Evolutionary conservation across 1,140 invertebrate genomes (phyloP), one percentile per base, ranked within the genome.

Genomic region (Pseudomyrmex concolor): DNA sequence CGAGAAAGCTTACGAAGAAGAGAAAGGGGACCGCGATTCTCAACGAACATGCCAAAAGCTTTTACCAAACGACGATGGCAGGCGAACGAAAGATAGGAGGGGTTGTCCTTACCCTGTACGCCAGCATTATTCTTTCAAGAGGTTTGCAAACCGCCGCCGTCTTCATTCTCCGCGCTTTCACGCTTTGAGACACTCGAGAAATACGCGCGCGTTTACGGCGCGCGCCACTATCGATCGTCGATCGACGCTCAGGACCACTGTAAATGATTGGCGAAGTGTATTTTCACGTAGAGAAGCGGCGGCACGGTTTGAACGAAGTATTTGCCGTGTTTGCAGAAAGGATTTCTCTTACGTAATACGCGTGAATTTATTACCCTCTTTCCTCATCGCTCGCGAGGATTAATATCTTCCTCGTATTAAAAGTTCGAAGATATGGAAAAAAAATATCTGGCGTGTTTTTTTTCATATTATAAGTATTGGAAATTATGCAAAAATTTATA

Each of bases 91-190:
- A 68, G 5, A 59, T 55, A 57, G 74, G 77, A 67, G 71, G 80
- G 72, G 62, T 59, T 72, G 25, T 78, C 67, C 62, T 83, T 73
- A 34, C 34, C 43, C 67, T 87, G 87, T 45, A 67, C 48, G 63
- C 45, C 50, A 72, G 71, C 84, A 88, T 89, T 89, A 84, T 89
- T 89, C 87, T 86, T 86, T 89, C 81, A 62, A 89, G 84, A 12
- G 70, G 55, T 80, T 87, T 59, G 82, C 76, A 74, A 81, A 72
- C 77, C 63, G 80, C 71, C 72, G 55, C 45, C 70, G 76, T 84
- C 81, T 64, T 82, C 83, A 66, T 50, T 5, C 34, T 34, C n/a
- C 73, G 45, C 57, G 73, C 78, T 87, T 86, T 85, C 76, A 87
- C 77, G 64, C 50, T 22, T 71, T 72, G 50, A 34, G 34, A 1